Base-by-base conservation (phyloP, 1,140 invertebrate genomes). In the Atta texana region DNA sequence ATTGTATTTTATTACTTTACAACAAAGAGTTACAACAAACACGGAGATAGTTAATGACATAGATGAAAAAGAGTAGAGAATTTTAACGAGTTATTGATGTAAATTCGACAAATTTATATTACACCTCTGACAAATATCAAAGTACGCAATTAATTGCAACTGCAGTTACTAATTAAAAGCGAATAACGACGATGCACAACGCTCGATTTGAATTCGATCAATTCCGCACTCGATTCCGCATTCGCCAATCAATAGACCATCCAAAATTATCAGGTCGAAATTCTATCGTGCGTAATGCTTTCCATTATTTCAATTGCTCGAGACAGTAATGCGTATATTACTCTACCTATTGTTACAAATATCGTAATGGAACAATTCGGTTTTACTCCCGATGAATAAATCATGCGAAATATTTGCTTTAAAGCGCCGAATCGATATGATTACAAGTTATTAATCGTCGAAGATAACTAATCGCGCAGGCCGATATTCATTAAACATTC, bases 1-100 rank as follows among this genome's bases (percentile, higher is more conserved):
- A 64, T 12, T 44, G 39, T 44, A 44, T 12, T 64, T 64, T 64
- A 64, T 64, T 61, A 61, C 24, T 61, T 61, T 61, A 28, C 24
- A 61, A 61, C n/a, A n/a, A 57, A 57, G 55, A 57, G 55, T 3
- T n/a, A n/a, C n/a, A n/a, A n/a, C n/a, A n/a, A 57, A 57, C 12
- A 21, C 8, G n/a, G 55, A 10, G n/a, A 57, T 57, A n/a, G 7
- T 57, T 57, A 57, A 57, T n/a, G 18, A n/a, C 8, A 57, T 10
- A n/a, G n/a, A 21, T 5, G 18, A 21, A 57, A 57, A 57, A 57
- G 18, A 5, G 12, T 18, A 61, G 24, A 24, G 59, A 28, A 61
- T 14, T 61, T 61, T 24, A 61, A 61, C 24, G 24, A 61, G 55
- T 57, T 21, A 61, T 61, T 24, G 10, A 61, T 24, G 24, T 61